A percentile compares a stretch with the other conserved stretches of the same genome.
Evolutionary conservation across 2,888 invertebrate species (phyloP).

Genomic region (Epinotia bilunana): DNA sequence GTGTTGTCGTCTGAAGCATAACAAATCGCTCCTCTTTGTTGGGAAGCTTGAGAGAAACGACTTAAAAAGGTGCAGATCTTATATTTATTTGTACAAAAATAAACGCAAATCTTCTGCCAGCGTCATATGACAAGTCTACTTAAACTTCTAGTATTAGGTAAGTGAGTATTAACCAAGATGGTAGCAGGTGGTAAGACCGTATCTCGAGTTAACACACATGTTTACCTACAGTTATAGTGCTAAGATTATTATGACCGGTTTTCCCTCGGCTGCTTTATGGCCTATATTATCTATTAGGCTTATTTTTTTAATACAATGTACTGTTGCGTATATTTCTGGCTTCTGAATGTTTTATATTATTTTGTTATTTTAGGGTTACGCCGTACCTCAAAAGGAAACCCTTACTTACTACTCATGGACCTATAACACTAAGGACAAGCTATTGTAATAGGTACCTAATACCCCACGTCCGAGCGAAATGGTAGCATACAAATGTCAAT

Average conservation of each 20-base stretch:
- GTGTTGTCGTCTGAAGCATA: background rate
- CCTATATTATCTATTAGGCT: background rate
- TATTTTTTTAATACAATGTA: background rate
- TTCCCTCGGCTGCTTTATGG: conserved; percentile 1
- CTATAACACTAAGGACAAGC: no score
- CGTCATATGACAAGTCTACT: no score
- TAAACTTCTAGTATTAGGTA: no score
- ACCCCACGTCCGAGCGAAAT: no score
- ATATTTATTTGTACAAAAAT: no score
- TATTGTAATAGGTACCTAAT: no score
- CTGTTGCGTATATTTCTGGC: background rate
- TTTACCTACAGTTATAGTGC: conserved; percentile 5
- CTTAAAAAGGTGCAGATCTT: background rate
- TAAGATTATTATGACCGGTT: conserved; percentile 21
- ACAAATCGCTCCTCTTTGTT: conserved; percentile 3
- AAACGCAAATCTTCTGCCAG: no score
- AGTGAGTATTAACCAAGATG: background rate
- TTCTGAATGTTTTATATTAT: background rate
- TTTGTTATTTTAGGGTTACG: no score
- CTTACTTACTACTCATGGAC: no score
- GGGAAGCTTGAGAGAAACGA: background rate
- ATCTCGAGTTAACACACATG: background rate
- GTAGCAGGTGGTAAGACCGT: background rate
- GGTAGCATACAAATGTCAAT: no score
- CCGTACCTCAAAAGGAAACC: no score